Percentiles rank a stretch among this genome's conserved stretches.
Evolutionary conservation across 2,888 invertebrate genomes (phyloP).

Genomic region (Blera fallax): DNA sequence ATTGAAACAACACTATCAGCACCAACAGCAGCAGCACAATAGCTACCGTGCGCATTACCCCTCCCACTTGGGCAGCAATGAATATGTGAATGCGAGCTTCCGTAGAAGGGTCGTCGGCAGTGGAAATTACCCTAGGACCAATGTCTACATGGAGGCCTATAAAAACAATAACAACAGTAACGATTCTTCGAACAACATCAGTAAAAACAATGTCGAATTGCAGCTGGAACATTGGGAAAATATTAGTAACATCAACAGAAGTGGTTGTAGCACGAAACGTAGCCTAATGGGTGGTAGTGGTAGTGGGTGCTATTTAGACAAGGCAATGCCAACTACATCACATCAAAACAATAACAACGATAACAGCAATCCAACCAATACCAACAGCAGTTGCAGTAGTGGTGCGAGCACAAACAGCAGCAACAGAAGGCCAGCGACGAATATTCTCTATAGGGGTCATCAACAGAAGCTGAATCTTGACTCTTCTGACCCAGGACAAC

Average conservation of each 20-base stretch:
- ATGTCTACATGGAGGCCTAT: conserved; percentile 48
- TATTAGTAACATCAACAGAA: conserved; percentile 68
- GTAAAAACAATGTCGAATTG: conserved; percentile 72
- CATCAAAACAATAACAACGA: conserved; percentile 48
- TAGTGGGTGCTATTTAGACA: conserved; percentile 35
- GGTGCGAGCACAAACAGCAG: conserved; percentile 64
- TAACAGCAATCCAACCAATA: conserved; percentile 39
- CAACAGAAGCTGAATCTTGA: conserved; percentile 55
- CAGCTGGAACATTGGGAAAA: conserved; percentile 74
- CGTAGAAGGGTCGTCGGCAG: conserved; percentile 37
- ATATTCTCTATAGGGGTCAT: conserved; percentile 43
- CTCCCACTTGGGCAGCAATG: conserved; percentile 52
- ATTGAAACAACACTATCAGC: conserved; percentile 73
- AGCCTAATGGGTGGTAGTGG: conserved; percentile 8
- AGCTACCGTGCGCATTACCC: conserved; percentile 36
- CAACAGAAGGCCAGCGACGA: conserved; percentile 56
- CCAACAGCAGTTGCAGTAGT: conserved; percentile 52
- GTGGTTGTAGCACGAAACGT: conserved; percentile 42
- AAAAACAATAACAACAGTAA: conserved; percentile 62
- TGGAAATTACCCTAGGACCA: conserved; percentile 37
- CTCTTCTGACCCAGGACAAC: conserved; percentile 37
- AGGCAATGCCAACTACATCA: conserved; percentile 34
- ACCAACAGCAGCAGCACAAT: conserved; percentile 45
- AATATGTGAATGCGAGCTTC: conserved; percentile 71
- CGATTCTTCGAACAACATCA: conserved; percentile 53